Conservation (phyloP, 2,113 vertebrate genomes). For the Nicator chloris region DNA sequence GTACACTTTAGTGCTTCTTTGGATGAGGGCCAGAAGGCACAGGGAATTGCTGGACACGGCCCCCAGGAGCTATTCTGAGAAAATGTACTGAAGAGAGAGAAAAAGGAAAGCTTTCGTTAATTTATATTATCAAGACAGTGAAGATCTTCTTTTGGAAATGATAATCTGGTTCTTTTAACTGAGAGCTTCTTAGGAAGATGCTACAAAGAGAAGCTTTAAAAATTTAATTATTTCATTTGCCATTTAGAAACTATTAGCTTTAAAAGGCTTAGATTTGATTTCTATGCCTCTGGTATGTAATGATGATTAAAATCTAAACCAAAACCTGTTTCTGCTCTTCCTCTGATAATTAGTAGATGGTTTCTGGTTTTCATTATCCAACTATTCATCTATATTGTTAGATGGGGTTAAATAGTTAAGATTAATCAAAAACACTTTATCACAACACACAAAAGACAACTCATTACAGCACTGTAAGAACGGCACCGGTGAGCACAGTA, state of each 20-base stretch:
- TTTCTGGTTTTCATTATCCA: not conserved
- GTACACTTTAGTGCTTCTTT: not conserved
- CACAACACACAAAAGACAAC: not conserved
- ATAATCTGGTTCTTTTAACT: not conserved
- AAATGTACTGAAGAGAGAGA: not conserved
- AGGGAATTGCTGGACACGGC: not conserved
- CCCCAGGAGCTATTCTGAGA: not conserved
- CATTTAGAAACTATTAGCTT: not conserved
- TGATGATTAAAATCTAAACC: not conserved
- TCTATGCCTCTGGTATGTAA: not conserved
- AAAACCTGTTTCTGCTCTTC: not conserved
- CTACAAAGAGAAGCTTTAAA: not conserved
- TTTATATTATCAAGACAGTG: not conserved
- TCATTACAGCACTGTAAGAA: not conserved
- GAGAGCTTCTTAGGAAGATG: not conserved
- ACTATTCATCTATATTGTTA: not conserved
- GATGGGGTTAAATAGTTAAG: not conserved
- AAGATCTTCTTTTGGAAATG: not conserved
- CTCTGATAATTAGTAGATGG: not conserved
- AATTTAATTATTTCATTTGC: not conserved
- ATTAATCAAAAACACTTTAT: not conserved
- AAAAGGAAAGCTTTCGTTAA: not conserved
- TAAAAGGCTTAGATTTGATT: not conserved
- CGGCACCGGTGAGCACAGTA: rapidly evolving
- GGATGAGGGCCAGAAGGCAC: not conserved